A percentile compares a stretch with the other conserved stretches of the same genome.
phyloP scores from a whole-genome alignment of 2,888 invertebrate genomes.

The Hydriomena furcata region DNA sequence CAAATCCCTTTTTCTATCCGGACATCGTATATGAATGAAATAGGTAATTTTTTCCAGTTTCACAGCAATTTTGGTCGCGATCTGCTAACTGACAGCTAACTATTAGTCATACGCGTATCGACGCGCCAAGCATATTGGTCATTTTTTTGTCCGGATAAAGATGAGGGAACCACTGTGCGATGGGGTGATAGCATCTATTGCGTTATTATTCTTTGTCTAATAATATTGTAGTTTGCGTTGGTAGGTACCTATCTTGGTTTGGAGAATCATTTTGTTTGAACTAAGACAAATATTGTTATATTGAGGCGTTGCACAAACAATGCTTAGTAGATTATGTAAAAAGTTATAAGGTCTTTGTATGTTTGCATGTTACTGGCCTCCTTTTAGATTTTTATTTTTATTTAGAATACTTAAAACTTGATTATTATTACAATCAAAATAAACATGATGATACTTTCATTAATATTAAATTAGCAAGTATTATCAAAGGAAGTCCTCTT shows the following conservation, averaged over 20 bases:
- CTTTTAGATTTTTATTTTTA: too few relatives aligned
- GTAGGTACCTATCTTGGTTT: not conserved
- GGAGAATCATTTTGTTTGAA: not conserved
- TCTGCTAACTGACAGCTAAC: constrained; percentile 69
- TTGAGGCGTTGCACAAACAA: too few relatives aligned
- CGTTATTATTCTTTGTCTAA: constrained; percentile 32
- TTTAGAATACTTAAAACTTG: too few relatives aligned
- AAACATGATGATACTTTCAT: too few relatives aligned
- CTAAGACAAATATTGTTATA: too few relatives aligned
- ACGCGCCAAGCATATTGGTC: constrained; percentile 69
- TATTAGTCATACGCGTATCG: constrained; percentile 78
- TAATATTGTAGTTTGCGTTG: constrained; percentile 11
- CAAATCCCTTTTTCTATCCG: constrained; percentile 55
- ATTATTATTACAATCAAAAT: too few relatives aligned
- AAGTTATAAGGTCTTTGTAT: too few relatives aligned
- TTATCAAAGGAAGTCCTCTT: too few relatives aligned
- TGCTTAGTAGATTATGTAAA: too few relatives aligned
- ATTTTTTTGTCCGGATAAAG: constrained; percentile 68
- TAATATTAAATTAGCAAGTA: too few relatives aligned
- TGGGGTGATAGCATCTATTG: constrained; percentile 51
- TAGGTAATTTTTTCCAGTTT: constrained; percentile 73
- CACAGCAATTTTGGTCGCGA: constrained; percentile 72
- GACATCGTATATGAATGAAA: constrained; percentile 67
- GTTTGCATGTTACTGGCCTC: too few relatives aligned
- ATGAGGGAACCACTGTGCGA: constrained; percentile 58